Percentiles rank a stretch among this genome's conserved stretches.
These are phyloP conservation scores for Pachymerium ferrugineum DNA, from an alignment of 2,888 invertebrate genomes.

Conservation along the genomic window DNA sequence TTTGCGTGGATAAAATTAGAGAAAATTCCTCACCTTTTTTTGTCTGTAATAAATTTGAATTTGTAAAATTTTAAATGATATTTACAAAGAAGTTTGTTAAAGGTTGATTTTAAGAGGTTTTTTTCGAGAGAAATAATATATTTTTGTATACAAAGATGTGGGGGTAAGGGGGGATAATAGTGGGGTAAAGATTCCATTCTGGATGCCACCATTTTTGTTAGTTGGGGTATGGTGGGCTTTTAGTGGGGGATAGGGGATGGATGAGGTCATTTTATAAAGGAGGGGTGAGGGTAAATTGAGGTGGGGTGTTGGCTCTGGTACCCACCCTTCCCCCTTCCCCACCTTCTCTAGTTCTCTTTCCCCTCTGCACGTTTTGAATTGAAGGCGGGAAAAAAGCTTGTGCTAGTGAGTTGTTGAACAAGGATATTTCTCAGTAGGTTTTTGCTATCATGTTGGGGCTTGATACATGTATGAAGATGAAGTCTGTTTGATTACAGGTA, in stretches of 20 bases:
- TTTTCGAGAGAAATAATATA: too few species aligned
- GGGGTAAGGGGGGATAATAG: conserved; percentile 5
- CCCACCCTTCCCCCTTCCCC: not conserved
- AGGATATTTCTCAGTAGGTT: conserved; percentile 18
- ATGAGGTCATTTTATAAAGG: not conserved
- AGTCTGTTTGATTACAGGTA: conserved; percentile 12
- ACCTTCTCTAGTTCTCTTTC: conserved; percentile 16
- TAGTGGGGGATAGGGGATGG: conserved; percentile 27
- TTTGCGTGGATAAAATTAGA: not conserved
- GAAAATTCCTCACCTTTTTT: not conserved
- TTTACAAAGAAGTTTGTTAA: too few species aligned
- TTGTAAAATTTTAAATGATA: not conserved
- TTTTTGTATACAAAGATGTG: not conserved
- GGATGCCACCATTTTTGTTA: conserved; percentile 16
- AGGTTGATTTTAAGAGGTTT: too few species aligned
- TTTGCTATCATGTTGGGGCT: not conserved
- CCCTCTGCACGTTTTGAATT: conserved; percentile 18
- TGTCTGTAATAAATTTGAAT: not conserved
- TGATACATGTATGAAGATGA: not conserved
- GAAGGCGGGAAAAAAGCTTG: conserved; percentile 21
- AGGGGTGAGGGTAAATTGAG: not conserved
- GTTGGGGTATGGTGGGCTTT: not conserved
- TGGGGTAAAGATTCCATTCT: conserved; percentile 6
- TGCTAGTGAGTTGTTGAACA: conserved; percentile 7
- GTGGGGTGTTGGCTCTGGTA: not conserved